A percentile compares a stretch with the other conserved stretches of the same genome.
These are phyloP conservation scores for Subacronicta megacephala DNA, from an alignment of 2,888 invertebrate species.

Conservation along the genomic window DNA sequence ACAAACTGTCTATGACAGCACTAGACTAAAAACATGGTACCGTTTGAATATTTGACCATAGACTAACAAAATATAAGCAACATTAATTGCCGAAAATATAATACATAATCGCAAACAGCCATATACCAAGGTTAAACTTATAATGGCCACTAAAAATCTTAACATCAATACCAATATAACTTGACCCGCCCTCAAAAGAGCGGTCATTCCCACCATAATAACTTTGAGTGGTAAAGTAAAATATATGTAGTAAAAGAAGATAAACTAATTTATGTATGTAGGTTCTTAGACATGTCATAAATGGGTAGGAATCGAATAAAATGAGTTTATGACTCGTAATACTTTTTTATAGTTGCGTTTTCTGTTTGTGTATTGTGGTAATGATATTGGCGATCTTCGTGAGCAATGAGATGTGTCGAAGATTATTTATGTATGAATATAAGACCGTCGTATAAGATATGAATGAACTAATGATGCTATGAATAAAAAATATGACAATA, in stretches of 20 bases:
- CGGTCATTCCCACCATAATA: constrained; percentile 57
- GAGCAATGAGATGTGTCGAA: constrained; percentile 1
- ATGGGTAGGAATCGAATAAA: constrained; percentile 59
- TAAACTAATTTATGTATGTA: constrained; percentile 62
- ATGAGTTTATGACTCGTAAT: constrained; percentile 55
- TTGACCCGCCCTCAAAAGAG: constrained; percentile 41
- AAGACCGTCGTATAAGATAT: too few relatives aligned
- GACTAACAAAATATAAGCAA: constrained; percentile 20
- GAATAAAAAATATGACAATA: too few relatives aligned
- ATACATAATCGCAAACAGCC: constrained; percentile 28
- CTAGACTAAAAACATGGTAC: too few relatives aligned
- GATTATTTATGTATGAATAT: constrained; percentile 1
- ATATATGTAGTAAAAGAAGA: constrained; percentile 56
- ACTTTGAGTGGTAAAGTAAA: constrained; percentile 59
- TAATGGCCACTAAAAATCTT: constrained; percentile 13
- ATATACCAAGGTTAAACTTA: constrained; percentile 10
- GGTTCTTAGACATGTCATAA: constrained; percentile 58
- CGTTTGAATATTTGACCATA: not conserved
- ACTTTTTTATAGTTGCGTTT: constrained; percentile 56
- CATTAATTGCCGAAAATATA: constrained; percentile 24
- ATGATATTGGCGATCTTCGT: constrained; percentile 48
- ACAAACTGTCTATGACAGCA: too few relatives aligned
- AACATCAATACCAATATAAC: constrained; percentile 23
- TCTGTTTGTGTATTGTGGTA: constrained; percentile 54
- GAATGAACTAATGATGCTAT: too few relatives aligned